Evolutionary conservation across 2,797 vertebrate species (phyloP).

Genomic region (Psittacula echo): DNA sequence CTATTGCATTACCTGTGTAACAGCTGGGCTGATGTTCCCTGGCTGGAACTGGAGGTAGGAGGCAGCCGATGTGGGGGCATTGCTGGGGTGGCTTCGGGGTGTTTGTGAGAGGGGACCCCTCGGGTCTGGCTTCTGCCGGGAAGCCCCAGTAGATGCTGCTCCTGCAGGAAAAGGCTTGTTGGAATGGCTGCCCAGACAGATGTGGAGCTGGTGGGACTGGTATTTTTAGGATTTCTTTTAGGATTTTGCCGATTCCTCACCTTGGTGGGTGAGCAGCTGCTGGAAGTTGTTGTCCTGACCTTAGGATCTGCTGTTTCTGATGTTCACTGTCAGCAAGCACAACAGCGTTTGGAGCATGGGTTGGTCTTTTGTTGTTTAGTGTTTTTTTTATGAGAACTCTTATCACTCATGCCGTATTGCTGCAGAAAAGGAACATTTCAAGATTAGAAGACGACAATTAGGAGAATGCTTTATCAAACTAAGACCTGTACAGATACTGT

Average conservation of each 20-base stretch:
- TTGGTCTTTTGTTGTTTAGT: neutral
- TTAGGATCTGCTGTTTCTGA: neutral
- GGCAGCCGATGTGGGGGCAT: neutral
- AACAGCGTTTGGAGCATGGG: neutral
- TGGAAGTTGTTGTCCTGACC: neutral
- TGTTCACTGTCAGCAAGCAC: neutral
- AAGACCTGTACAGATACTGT: neutral
- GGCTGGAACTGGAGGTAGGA: neutral
- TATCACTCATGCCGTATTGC: neutral
- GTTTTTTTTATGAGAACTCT: neutral
- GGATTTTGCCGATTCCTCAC: neutral
- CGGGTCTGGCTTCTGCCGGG: neutral
- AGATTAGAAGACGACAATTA: neutral
- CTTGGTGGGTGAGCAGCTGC: neutral
- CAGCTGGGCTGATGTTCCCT: fast-evolving
- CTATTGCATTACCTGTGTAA: fast-evolving
- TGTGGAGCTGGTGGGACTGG: neutral
- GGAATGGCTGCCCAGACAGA: fast-evolving
- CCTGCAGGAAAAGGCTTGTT: neutral
- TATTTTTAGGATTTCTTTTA: neutral
- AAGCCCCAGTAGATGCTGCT: neutral
- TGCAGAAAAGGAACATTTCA: neutral
- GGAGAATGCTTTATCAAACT: neutral
- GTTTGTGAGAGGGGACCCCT: neutral
- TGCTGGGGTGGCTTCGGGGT: neutral